phyloP scores from a whole-genome alignment of 2,888 invertebrate genomes.

The Psococerastis gibbosa region DNA sequence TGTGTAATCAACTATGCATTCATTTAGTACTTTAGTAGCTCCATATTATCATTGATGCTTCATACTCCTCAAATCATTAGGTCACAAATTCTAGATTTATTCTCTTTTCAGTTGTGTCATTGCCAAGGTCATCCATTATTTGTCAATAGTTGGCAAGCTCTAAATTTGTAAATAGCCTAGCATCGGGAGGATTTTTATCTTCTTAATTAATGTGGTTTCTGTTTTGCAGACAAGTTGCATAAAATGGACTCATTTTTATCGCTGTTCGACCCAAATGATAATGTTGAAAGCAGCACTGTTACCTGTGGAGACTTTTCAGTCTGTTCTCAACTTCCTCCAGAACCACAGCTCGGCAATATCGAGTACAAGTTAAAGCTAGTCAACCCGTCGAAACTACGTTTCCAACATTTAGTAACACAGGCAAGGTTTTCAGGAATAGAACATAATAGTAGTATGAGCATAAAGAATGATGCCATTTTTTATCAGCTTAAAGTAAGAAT shows the following conservation, averaged over 20 bases:
- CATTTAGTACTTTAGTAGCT: no score
- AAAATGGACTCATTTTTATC: constrained; percentile 73
- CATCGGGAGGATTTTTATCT: no score
- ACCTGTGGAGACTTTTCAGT: constrained; percentile 25
- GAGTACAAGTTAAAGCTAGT: constrained; percentile 93
- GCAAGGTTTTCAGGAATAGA: constrained; percentile 30
- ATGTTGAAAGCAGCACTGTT: constrained; percentile 28
- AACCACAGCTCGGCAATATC: constrained; percentile 85
- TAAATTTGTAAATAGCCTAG: no score
- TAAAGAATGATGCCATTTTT: background rate
- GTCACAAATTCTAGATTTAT: no score
- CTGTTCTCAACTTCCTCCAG: constrained; percentile 46
- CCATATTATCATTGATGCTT: no score
- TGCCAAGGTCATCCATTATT: background rate
- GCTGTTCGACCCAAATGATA: constrained; percentile 51
- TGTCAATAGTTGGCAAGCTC: background rate
- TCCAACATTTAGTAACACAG: constrained; percentile 95
- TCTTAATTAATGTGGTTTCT: no score
- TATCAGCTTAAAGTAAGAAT: background rate
- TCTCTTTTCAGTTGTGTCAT: no score
- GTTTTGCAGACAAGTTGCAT: no score
- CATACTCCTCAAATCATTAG: no score
- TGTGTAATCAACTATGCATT: no score
- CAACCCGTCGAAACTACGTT: constrained; percentile 72
- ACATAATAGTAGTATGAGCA: no score